Percentiles rank a stretch among this genome's conserved stretches.
Conservation (phyloP, 64 coral and sea anemone genomes). For the Trachythela sp. region DNA sequence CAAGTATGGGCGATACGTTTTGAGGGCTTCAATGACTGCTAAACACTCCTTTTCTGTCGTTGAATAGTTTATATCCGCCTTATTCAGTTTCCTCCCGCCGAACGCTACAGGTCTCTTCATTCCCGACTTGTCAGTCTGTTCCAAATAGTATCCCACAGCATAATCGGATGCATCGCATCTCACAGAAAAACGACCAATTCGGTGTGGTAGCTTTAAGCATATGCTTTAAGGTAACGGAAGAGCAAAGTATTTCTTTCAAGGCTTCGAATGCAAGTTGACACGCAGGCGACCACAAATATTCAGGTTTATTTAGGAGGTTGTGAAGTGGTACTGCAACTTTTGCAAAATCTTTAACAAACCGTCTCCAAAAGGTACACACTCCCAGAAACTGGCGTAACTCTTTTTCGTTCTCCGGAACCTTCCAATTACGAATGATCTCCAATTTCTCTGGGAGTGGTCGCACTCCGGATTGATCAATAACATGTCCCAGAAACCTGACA, state of each 20-base stretch:
- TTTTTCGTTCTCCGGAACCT: background rate
- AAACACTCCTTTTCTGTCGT: constrained; percentile 51
- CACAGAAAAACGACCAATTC: background rate
- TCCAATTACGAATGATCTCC: constrained; percentile 25
- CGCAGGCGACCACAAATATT: background rate
- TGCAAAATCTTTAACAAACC: constrained; percentile 17
- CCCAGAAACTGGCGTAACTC: constrained; percentile 27
- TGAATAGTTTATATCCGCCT: constrained; percentile 41
- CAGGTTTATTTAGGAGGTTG: constrained; percentile 12
- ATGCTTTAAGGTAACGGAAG: constrained; percentile 16
- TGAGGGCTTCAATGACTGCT: constrained; percentile 47
- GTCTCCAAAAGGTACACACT: no score
- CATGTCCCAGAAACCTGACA: constrained; percentile 25
- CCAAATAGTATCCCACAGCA: constrained; percentile 39
- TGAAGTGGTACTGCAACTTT: constrained; percentile 23
- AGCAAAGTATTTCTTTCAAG: constrained; percentile 18
- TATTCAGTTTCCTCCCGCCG: constrained; percentile 39
- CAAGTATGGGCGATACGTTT: constrained; percentile 35
- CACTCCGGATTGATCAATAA: background rate
- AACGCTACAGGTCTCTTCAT: constrained; percentile 32
- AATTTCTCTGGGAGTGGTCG: constrained; percentile 24
- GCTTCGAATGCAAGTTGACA: constrained; percentile 8
- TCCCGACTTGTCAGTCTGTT: constrained; percentile 26
- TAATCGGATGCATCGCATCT: constrained; percentile 34
- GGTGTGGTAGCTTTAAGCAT: no score